A percentile compares a stretch with the other conserved stretches of the same genome.
Evolutionary conservation across 2,113 vertebrate genomes (phyloP).

Genomic region (Macrotus californicus): DNA sequence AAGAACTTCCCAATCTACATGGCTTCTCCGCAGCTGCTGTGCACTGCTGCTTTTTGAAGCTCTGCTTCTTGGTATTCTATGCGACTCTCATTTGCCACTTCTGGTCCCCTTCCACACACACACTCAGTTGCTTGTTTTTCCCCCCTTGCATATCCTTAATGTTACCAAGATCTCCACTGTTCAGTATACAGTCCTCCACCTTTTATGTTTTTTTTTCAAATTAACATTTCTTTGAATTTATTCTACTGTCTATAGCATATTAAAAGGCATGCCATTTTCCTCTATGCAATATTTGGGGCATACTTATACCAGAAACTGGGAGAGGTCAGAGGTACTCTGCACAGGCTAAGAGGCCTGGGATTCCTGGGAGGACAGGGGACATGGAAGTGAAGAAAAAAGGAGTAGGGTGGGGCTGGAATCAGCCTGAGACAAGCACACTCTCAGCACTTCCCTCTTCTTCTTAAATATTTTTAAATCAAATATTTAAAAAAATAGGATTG

Average conservation of each 20-base stretch:
- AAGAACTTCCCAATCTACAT: not conserved
- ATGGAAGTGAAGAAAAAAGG: not conserved
- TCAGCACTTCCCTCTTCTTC: not conserved
- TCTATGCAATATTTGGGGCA: too few relatives aligned
- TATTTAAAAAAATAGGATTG: not conserved
- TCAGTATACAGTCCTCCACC: not conserved
- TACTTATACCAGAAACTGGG: not conserved
- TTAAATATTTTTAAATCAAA: not conserved
- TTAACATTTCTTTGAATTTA: constrained; percentile 11
- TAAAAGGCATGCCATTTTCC: not conserved
- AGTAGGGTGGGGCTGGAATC: not conserved
- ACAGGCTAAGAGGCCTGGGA: not conserved
- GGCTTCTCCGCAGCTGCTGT: not conserved
- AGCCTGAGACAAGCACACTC: not conserved
- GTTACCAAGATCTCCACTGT: not conserved
- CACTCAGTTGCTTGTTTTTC: not conserved
- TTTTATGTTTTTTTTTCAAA: not conserved
- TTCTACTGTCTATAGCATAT: not conserved
- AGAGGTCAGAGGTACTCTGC: not conserved
- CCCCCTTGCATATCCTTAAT: not conserved
- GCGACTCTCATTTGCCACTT: not conserved
- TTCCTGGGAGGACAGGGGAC: not conserved
- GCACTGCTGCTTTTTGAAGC: not conserved
- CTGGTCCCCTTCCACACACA: not conserved
- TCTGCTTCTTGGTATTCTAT: not conserved